Evolutionary conservation across 2,888 invertebrate genomes (phyloP).

Genomic region (Helobdella robusta): DNA sequence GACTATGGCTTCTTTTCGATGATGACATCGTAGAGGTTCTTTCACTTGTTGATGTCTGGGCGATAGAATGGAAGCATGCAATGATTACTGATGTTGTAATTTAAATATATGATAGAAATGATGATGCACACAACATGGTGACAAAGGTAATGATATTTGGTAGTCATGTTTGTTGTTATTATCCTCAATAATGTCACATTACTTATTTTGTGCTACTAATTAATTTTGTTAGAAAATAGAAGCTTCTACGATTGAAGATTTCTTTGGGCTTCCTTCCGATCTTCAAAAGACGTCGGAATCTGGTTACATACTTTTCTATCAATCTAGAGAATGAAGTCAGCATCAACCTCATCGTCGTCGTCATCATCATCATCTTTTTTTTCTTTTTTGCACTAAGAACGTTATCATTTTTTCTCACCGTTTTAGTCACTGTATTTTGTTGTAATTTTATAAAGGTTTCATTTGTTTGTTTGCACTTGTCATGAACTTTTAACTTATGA

Average conservation of each 20-base stretch:
- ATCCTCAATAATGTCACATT: background rate
- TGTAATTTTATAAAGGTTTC: too few species aligned
- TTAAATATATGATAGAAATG: too few species aligned
- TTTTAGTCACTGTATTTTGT: too few species aligned
- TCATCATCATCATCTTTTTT: too few species aligned
- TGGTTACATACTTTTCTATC: constrained; percentile 95
- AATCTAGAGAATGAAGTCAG: constrained; percentile 42
- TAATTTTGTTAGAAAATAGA: constrained; percentile 78
- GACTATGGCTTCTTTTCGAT: constrained; percentile 97
- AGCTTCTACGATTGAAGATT: constrained; percentile 96
- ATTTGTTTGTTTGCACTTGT: too few species aligned
- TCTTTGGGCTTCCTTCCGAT: constrained; percentile 95
- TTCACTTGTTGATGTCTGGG: too few species aligned
- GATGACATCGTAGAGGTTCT: constrained; percentile 99
- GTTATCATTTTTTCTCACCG: too few species aligned
- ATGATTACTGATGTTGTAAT: background rate
- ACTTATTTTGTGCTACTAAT: constrained; percentile 1
- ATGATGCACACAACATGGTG: background rate
- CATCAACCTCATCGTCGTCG: too few species aligned
- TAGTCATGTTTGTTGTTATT: background rate
- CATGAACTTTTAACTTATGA: too few species aligned
- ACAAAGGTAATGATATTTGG: background rate
- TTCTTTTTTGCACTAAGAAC: too few species aligned
- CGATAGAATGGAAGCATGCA: constrained; percentile 4
- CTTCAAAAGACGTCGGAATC: constrained; percentile 97